Evolutionary conservation across 2,797 vertebrate genomes (phyloP).

Genomic region (Adrianichthys oophorus): DNA sequence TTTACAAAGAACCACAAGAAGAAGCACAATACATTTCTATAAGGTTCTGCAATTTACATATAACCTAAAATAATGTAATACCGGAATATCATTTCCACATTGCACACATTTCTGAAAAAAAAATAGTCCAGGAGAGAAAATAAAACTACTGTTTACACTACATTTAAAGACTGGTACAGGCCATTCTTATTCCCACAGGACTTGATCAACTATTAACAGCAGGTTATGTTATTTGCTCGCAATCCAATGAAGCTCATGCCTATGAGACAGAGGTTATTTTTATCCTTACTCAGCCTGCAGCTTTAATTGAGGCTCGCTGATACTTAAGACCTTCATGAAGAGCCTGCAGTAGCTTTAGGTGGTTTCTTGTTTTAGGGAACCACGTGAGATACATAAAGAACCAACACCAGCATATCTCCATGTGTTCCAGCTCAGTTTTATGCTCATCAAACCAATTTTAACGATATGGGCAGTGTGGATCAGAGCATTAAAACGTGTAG

Average conservation of each 20-base stretch:
- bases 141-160: not conserved
- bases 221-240: conserved; percentile 1
- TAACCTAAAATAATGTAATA: no score
- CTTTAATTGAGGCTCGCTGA: conserved; percentile 5
- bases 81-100: no score
- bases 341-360: not conserved
- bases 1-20: no score
- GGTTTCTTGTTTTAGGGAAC: not conserved
- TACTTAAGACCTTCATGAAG: not conserved
- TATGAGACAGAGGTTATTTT: conserved; percentile 11
- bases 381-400: not conserved
- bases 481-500: no score
- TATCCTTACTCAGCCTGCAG: not conserved
- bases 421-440: no score
- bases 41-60: no score
- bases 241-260: conserved; percentile 6
- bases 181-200: no score
- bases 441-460: no score
- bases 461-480: no score
- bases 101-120: not conserved
- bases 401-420: no score
- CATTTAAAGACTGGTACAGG: not conserved
- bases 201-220: not conserved
- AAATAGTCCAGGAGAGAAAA: not conserved
- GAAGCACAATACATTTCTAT: no score